Evolutionary conservation across 2,113 vertebrate species (phyloP), one percentile per base, ranked within the genome.

Genomic region (Passer montanus): DNA sequence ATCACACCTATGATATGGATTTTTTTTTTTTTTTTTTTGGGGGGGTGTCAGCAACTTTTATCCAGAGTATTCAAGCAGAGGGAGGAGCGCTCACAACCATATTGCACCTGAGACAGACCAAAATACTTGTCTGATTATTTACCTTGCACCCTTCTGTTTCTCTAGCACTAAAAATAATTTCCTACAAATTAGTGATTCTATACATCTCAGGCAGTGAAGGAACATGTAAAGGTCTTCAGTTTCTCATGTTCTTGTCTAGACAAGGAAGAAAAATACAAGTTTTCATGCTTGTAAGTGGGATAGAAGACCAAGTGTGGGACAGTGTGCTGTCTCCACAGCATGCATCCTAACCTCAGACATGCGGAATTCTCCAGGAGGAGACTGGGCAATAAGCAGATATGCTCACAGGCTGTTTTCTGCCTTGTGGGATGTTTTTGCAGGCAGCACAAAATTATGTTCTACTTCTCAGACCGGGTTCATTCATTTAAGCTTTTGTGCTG

Each of bases 1-100:
- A 46, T 37, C 33, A 87, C 7, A 19, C 5, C 12, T 5, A 14
- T 3, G 0, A 6, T 41, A 35, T 8, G 1, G 14, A 28, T 68
- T 43, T 41, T 28, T 16, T 68, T 17, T 11, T 24, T 35, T 80
- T 69, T 8, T 63, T 64, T 37, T 37, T 37, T 7, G 35, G 35
- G 35, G 2, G 1, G 0, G 0, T 43, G 10, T 59, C 68, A 56
- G 24, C 10, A 78, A n/a, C 5, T 20, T 56, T 63, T 47, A 73
- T 46, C 15, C 28, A 52, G 27, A 27, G 7, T 24, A 52, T 8
- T 84, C 37, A 60, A 24, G 16, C 7, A 77, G n/a, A 84, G 15
- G 22, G 5, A 66, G 10, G 3, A 24, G 7, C 35, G 6, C 20
- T 69, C 60, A 60, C 37, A 24, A 44, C 21, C 41, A 5, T 74